Evolutionary conservation across 2,888 invertebrate genomes (phyloP), one percentile per base, ranked within the genome.

Genomic region (Agrilus mali): DNA sequence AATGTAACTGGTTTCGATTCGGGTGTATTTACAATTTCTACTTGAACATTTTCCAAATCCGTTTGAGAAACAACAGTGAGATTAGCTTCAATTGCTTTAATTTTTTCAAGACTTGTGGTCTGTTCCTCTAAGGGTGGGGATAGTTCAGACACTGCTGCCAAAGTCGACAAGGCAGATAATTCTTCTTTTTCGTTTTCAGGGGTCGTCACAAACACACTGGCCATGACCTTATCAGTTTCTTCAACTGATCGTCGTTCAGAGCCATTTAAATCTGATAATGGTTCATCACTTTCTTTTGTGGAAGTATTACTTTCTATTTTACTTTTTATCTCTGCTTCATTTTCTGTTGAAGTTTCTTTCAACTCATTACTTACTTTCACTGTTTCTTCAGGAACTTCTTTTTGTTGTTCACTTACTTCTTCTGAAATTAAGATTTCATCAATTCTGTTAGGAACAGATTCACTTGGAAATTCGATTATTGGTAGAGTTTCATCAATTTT

Each of bases 81-180:
- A 68, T 75, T 76, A 64, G 73, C 72, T 60, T 75, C 73, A 1
- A 70, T 66, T 56, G 69, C 69, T 36, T 74, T 62, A 22, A 58
- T 38, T 43, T 61, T 59, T 10, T 58, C 46, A 40, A 53, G 53
- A 13, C 38, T 44, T n/a, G 47, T 43, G 38, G 40, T 27, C 5
- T 22, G 20, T n/a, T 17, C 27, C 14, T 38, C 41, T 14, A 50
- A 38, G 33, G 44, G 49, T 7, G 47, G 46, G n/a, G 45, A 47
- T 40, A 52, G 39, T 47, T 50, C 52, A 7, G 52, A 50, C 32
- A 49, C 47, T 8, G 51, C 41, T 14, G 52, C 52, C 32, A 52
- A 36, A 36, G 52, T 48, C 16, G 46, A 46, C 37, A 51, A 45
- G 15, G 46, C 51, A 8, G 50, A 51, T 38, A 51, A 42, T 33